Base-by-base conservation (phyloP, 2,888 invertebrate genomes). In the Charanyca ferruginea region DNA sequence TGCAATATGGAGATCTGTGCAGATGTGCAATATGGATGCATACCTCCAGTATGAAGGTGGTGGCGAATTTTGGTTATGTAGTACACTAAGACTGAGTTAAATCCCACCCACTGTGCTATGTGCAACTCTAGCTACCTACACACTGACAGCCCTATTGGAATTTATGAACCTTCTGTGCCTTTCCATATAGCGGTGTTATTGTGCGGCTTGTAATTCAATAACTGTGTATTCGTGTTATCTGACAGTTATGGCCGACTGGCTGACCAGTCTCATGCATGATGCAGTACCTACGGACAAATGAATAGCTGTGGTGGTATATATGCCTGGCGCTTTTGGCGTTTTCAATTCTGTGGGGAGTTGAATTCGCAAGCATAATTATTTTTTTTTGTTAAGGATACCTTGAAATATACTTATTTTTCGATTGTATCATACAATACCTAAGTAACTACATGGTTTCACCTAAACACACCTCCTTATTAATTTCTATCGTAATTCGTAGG, bases 141-240 rank as follows among this genome's bases (percentile, higher is more conserved):
- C n/a, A n/a, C n/a, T n/a, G n/a, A n/a, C n/a, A n/a, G n/a, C n/a
- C 38, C 16, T 13, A 4, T 16, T 16, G 8, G 38, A 38, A 38
- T 38, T 38, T 13, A 38, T 16, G 38, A 16, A 35, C 48, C 72
- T 73, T 77, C 72, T 73, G 54, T 1, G 1, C 1, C 0, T 48
- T 22, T 44, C 16, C 38, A 0, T 8, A 23, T 4, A 23, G 5
- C 45, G 47, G 22, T 28, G 76, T 51, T 57, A 74, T 65, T 76
- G 41, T 66, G 51, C 22, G 65, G 72, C 51, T 58, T 73, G 63
- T 75, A 67, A 78, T 66, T 75, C 72, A 81, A 80, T 81, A 79
- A 66, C 73, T 54, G 54, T 64, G 74, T 69, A 66, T 73, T 77
- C 66, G 28, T 69, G 68, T 57, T 68, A 79, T 79, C 80, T 76